Base-by-base conservation (phyloP, 2,888 invertebrate genomes). In the Rhamphomyia laevipes region DNA sequence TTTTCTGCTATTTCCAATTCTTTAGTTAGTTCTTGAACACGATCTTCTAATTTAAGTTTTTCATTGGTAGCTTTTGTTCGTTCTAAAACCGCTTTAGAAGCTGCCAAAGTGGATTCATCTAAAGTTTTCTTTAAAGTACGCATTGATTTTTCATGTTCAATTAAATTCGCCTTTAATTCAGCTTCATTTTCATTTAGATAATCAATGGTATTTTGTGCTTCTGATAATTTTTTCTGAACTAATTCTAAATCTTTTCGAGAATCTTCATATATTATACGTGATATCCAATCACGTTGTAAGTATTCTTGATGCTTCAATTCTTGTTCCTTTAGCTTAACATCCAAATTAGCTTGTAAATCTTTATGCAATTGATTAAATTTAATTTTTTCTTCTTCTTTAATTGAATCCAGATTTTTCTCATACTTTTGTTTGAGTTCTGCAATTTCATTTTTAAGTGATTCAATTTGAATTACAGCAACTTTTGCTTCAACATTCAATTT, bases 41-140 rank as follows among this genome's bases (percentile, higher is more conserved):
- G 59, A 38, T 60, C 74, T 63, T 87, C 85, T 30, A 84, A 63
- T 18, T 75, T 74, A 23, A 82, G 61, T 55, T 82, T 80, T 43
- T 86, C 86, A 55, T 84, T 84, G 48, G 80, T 77, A 3, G 84
- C 74, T 56, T 83, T 80, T 0, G 84, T 82, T 58, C 86, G 78
- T 58, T 88, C 86, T 35, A 85, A 70, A 1, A 84, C 77, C 1
- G 80, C 78, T 61, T 84, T 82, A 0, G 87, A 86, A 17, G 82
- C 82, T 54, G 82, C 78, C n/a, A 86, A 71, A 0, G 81, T 81
- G 1, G 82, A 77, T 54, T 81, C 79, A 60, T 87, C 85, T 13
- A 86, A 73, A 47, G 83, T 81, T 50, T 78, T 77, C 48, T 78
- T 74, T n/a, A 85, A 63, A 0, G 72, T 66, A 16, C 78, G 74